Evolutionary conservation across 2,113 vertebrate genomes (phyloP), one percentile per base, ranked within the genome.

Genomic region (Heterotis niloticus): DNA sequence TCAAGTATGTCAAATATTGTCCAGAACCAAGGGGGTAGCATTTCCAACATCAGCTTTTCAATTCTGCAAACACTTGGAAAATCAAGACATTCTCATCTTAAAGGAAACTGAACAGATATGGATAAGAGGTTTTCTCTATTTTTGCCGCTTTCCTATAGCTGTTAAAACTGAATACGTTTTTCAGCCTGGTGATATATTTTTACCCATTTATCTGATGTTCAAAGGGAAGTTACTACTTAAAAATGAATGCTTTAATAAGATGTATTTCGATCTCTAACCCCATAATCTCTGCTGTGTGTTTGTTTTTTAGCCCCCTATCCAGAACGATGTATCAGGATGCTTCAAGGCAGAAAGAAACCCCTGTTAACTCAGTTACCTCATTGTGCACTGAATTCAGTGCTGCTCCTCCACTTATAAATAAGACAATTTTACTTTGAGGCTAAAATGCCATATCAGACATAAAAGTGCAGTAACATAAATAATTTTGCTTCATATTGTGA

Each of bases 1-100:
- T n/a, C n/a, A n/a, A 29, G 82, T 82, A 86, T 86, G 79, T 51
- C 64, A 74, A 83, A 85, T 87, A 83, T 82, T 83, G 72, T 52
- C 66, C 59, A 85, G 71, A 86, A 84, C 76, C 76, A 85, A 80
- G 76, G 82, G 83, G 86, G 82, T 81, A 80, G 82, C 81, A 80
- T 79, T 82, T 81, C 74, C 70, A 44, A 79, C 83, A 81, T 79
- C 76, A 76, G 76, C 82, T 83, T 86, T 78, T 82, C 82, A 54
- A 77, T 51, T 10, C 20, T 34, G 23, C 76, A 24, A 24, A 59
- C 54, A 57, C 54, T 54, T 74, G 66, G 60, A 72, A 78, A 82
- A 79, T 57, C 79, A 82, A 5, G 78, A 76, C 29, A 69, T 20
- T 70, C 68, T 72, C 75, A 64, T 82, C 76, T 65, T 79, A 23